Evolutionary conservation across 1,140 invertebrate species (phyloP).

Genomic region (Zaprionus taronus): DNA sequence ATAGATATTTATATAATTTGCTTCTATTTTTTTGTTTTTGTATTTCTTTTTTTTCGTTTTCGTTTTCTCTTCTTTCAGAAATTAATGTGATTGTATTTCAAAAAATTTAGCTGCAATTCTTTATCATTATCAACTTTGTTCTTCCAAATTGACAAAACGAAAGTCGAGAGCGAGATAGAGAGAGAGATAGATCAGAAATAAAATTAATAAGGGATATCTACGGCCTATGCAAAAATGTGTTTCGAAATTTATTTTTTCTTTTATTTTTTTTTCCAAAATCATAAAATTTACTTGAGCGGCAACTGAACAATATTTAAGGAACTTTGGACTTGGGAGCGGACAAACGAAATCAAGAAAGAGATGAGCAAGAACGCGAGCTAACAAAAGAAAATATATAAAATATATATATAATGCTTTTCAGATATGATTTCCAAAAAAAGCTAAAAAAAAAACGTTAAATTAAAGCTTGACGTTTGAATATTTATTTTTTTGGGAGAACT

Average conservation of each 20-base stretch:
- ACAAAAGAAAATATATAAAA: not conserved
- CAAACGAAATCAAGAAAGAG: conserved; percentile 61
- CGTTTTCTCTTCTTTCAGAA: conserved; percentile 28
- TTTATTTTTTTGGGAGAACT: not conserved
- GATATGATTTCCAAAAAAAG: conserved; percentile 47
- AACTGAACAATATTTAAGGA: conserved; percentile 55
- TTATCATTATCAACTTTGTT: conserved; percentile 36
- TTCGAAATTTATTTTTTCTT: conserved; percentile 51
- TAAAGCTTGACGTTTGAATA: not conserved
- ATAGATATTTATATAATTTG: conserved; percentile 63
- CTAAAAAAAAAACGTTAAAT: conserved; percentile 6
- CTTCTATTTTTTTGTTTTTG: conserved; percentile 34
- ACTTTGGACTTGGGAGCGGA: conserved; percentile 50
- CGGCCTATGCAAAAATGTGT: conserved; percentile 66
- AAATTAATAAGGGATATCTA: conserved; percentile 61
- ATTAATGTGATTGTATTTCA: conserved; percentile 28
- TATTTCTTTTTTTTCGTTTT: conserved; percentile 26
- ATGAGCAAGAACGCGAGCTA: conserved; percentile 37
- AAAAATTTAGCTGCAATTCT: conserved; percentile 72
- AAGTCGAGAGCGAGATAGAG: conserved; percentile 37
- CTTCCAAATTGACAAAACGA: conserved; percentile 73
- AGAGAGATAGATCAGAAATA: conserved; percentile 47
- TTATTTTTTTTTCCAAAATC: conserved; percentile 24
- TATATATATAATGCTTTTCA: conserved; percentile 34
- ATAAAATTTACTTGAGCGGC: conserved; percentile 43